Evolutionary conservation across 2,888 invertebrate genomes (phyloP).

Genomic region (Enoplolaimus lenunculus): DNA sequence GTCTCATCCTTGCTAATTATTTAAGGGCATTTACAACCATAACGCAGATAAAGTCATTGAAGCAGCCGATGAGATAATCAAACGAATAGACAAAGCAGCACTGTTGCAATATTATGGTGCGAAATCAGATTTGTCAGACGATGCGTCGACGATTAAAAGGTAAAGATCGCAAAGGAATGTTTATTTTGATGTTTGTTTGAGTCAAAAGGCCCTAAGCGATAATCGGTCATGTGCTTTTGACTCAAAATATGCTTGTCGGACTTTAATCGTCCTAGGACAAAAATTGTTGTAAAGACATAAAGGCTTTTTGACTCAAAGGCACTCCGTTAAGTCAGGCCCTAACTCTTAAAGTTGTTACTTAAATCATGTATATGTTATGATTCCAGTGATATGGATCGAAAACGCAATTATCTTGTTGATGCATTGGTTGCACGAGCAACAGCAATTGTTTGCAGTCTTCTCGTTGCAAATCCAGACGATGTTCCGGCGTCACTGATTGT

Average conservation of each 20-base stretch:
- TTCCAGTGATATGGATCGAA: slow-evolving; percentile 14
- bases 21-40: slow-evolving; percentile 3
- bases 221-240: too few species aligned
- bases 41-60: slow-evolving; percentile 48
- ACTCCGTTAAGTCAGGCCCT: too few species aligned
- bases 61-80: slow-evolving; percentile 55
- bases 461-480: neutral
- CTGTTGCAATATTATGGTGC: slow-evolving; percentile 67
- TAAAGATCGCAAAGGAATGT: too few species aligned
- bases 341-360: too few species aligned
- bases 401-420: slow-evolving; percentile 50
- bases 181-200: too few species aligned
- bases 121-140: slow-evolving; percentile 49
- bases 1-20: too few species aligned
- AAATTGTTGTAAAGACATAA: too few species aligned
- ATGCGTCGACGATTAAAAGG: slow-evolving; percentile 69
- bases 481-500: neutral
- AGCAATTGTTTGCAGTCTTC: neutral
- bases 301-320: too few species aligned
- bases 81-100: slow-evolving; percentile 59
- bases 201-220: too few species aligned
- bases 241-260: too few species aligned
- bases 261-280: too few species aligned
- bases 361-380: too few species aligned
- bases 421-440: slow-evolving; percentile 49